phyloP scores from a whole-genome alignment of 2,888 invertebrate genomes.

The Drosophila eohydei region DNA sequence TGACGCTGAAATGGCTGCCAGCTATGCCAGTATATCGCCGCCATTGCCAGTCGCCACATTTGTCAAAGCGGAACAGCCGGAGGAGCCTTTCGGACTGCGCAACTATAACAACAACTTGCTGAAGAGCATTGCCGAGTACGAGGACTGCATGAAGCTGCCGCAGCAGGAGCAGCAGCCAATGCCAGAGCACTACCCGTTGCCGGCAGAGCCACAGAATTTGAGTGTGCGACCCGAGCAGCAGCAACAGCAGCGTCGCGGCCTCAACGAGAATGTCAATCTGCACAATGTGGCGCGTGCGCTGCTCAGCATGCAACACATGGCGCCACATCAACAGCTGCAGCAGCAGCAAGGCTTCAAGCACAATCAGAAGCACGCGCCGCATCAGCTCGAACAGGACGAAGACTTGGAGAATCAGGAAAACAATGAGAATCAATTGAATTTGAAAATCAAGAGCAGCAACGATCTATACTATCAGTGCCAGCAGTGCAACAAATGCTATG shows the following conservation, averaged over 20 bases:
- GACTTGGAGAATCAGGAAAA: constrained; percentile 59
- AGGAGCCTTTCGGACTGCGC: constrained; percentile 54
- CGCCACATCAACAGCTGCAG: constrained; percentile 44
- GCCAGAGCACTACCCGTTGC: constrained; percentile 12
- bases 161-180: constrained; percentile 39
- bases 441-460: constrained; percentile 77
- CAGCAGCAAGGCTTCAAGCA: constrained; percentile 23
- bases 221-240: constrained; percentile 52
- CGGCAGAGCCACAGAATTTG: constrained; percentile 82
- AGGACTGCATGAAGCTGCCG: constrained; percentile 74
- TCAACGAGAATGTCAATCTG: constrained; percentile 80
- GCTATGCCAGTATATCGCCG: constrained; percentile 48
- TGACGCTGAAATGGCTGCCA: constrained; percentile 20
- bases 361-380: background rate
- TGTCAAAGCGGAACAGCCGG: constrained; percentile 56
- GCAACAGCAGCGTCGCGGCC: constrained; percentile 58
- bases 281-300: constrained; percentile 81
- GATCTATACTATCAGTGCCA: constrained; percentile 84
- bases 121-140: constrained; percentile 82
- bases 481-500: constrained; percentile 84
- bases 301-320: constrained; percentile 79
- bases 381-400: constrained; percentile 19
- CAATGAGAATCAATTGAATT: constrained; percentile 41
- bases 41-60: constrained; percentile 5
- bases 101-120: constrained; percentile 79